Evolutionary conservation across 1,140 invertebrate species (phyloP).

Genomic region (Lamellibrachia luymesi): DNA sequence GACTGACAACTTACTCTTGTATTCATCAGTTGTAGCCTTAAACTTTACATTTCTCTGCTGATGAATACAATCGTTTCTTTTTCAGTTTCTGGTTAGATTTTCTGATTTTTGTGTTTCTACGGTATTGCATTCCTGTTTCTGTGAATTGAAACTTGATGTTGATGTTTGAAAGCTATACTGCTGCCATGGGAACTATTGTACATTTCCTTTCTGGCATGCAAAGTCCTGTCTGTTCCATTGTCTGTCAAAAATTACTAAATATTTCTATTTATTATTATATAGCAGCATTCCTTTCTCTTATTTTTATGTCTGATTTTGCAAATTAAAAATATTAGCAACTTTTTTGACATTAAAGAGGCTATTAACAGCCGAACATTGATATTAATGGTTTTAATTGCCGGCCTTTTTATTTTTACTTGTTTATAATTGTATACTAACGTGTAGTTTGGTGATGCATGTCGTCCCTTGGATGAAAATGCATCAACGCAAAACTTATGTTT

Average conservation of each 20-base stretch:
- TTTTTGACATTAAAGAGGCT: neutral
- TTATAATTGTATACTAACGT: neutral
- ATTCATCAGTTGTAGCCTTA: too few species aligned
- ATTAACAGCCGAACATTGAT: neutral
- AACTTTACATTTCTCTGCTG: too few species aligned
- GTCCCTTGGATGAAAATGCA: neutral
- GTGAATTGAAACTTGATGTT: neutral
- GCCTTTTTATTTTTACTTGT: neutral
- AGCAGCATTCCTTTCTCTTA: neutral
- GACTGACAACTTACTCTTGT: neutral
- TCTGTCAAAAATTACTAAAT: neutral
- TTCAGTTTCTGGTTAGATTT: neutral
- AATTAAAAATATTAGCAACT: neutral
- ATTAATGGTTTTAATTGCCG: neutral
- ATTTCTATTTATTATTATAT: neutral
- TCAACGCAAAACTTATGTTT: neutral
- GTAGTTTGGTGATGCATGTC: neutral
- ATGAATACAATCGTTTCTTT: neutral
- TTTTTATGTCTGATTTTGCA: neutral
- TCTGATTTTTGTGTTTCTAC: neutral
- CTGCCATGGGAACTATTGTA: neutral
- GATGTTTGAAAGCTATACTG: neutral
- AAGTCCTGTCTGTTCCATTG: neutral
- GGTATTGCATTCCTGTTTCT: neutral
- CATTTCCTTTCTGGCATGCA: neutral